A percentile compares a stretch with the other conserved stretches of the same genome.
Evolutionary conservation across 2,888 invertebrate genomes (phyloP).

Genomic region (Tricholauxania praeusta): DNA sequence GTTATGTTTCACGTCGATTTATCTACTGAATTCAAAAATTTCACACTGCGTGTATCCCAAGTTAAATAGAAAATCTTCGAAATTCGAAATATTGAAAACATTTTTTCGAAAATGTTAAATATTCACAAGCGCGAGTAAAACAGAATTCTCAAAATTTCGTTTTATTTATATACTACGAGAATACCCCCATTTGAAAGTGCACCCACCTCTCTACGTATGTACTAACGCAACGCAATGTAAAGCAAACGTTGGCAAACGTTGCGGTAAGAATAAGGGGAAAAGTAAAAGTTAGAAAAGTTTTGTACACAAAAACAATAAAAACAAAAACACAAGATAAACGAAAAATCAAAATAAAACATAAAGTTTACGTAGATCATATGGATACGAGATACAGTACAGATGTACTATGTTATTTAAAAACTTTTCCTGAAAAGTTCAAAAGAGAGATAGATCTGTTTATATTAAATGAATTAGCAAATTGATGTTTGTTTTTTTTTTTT

Average conservation of each 20-base stretch:
- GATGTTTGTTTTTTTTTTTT: conserved; percentile 20
- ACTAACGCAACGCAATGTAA: conserved; percentile 11
- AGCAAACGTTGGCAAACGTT: not conserved
- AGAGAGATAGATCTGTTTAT: too few relatives aligned
- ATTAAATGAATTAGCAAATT: not conserved
- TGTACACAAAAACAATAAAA: conserved; percentile 3
- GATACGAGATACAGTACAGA: too few relatives aligned
- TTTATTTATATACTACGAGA: conserved; percentile 14
- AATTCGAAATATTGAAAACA: conserved; percentile 24
- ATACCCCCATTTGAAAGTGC: not conserved
- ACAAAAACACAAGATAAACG: not conserved
- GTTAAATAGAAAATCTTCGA: conserved; percentile 19
- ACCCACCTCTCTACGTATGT: not conserved
- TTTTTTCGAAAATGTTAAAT: conserved; percentile 15
- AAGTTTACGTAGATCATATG: too few relatives aligned
- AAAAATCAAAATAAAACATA: conserved; percentile 7
- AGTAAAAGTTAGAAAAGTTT: conserved; percentile 30
- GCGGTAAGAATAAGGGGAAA: not conserved
- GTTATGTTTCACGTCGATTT: conserved; percentile 26
- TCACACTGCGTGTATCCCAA: not conserved
- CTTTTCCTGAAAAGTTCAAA: too few relatives aligned
- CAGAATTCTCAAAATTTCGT: conserved; percentile 1
- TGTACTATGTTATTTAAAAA: too few relatives aligned
- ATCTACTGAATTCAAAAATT: conserved; percentile 18
- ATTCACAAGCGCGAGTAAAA: not conserved